Evolutionary conservation across 2,888 invertebrate genomes (phyloP).

Genomic region (Clivina fossor): DNA sequence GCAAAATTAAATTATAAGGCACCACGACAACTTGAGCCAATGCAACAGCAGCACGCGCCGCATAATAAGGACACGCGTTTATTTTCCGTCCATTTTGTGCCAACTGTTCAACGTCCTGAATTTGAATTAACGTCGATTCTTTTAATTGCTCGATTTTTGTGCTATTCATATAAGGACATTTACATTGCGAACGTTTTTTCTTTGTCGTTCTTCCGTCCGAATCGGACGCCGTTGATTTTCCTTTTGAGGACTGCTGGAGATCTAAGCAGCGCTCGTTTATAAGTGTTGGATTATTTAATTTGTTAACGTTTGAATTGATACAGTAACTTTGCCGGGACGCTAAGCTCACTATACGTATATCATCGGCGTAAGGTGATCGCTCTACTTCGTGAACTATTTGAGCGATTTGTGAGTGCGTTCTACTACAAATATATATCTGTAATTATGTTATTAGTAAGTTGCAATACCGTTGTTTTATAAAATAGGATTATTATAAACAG

Average conservation of each 20-base stretch:
- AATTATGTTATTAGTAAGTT: no score
- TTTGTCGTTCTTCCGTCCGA: conserved; percentile 65
- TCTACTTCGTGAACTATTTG: conserved; percentile 94
- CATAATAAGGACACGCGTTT: conserved; percentile 93
- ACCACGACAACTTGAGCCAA: conserved; percentile 81
- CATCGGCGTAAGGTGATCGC: conserved; percentile 72
- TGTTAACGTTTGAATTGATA: conserved; percentile 77
- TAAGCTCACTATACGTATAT: conserved; percentile 75
- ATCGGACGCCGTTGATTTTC: conserved; percentile 59
- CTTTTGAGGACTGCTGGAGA: conserved; percentile 68
- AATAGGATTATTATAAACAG: no score
- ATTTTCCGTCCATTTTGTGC: conserved; percentile 66
- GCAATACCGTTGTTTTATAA: no score
- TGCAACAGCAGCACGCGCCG: conserved; percentile 76
- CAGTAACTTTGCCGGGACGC: conserved; percentile 93
- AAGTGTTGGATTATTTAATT: conserved; percentile 70
- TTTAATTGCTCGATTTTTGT: conserved; percentile 64
- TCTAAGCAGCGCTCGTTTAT: conserved; percentile 92
- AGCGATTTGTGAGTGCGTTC: conserved; percentile 95
- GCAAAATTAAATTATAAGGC: conserved; percentile 79
- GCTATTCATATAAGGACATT: conserved; percentile 71
- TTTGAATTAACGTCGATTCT: conserved; percentile 66
- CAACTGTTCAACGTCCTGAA: conserved; percentile 88
- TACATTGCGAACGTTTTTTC: conserved; percentile 59
- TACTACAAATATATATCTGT: conserved; percentile 89